A percentile compares a stretch with the other conserved stretches of the same genome.
Conservation (phyloP, 2,113 vertebrate species). For the Pollachius pollachius region DNA sequence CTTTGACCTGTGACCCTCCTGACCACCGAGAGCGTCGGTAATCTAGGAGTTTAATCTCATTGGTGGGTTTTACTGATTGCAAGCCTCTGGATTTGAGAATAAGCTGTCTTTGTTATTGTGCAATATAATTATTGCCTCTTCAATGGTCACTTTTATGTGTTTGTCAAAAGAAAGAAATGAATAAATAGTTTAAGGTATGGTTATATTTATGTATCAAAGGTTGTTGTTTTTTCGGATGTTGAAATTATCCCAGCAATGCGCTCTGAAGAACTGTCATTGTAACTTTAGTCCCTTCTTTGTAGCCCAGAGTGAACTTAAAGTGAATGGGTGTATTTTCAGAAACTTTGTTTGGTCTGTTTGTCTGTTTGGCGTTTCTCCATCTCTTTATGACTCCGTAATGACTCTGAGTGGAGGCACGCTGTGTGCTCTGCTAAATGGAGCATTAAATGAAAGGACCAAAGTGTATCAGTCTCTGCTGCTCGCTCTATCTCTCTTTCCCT, state of each 20-base stretch:
- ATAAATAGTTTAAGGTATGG: no score
- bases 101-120: no score
- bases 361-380: neutral
- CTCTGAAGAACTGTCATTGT: no score
- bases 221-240: no score
- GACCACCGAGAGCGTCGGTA: neutral
- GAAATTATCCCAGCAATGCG: no score
- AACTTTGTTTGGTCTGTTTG: neutral
- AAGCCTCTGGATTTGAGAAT: neutral
- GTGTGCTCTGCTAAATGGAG: conserved; percentile 66
- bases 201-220: no score
- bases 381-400: conserved; percentile 20
- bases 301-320: no score
- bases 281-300: no score
- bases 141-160: neutral
- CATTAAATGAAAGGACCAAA: conserved; percentile 53
- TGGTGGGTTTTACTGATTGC: neutral
- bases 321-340: no score
- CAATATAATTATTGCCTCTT: no score
- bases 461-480: conserved; percentile 33
- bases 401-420: conserved; percentile 26
- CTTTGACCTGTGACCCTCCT: neutral
- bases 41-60: neutral
- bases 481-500: conserved; percentile 2
- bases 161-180: neutral